Conservation (phyloP, 2,888 invertebrate genomes). For the Drosophila emarginata region DNA sequence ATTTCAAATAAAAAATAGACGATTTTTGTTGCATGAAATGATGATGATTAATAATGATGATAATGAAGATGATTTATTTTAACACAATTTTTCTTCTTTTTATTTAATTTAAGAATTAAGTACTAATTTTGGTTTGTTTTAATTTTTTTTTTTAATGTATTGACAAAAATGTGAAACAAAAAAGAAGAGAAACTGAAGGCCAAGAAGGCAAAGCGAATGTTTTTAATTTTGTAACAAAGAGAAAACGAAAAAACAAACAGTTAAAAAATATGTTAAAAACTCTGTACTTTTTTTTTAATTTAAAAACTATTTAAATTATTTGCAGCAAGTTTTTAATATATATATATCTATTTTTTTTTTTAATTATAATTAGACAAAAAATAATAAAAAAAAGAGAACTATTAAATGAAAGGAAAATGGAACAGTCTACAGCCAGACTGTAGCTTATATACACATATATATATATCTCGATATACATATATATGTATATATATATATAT, state of each 20-base stretch:
- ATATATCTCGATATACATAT: conserved; percentile 32
- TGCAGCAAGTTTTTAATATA: not conserved
- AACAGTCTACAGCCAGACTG: conserved; percentile 51
- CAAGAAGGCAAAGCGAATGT: conserved; percentile 50
- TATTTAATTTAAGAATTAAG: conserved; percentile 10
- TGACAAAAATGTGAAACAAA: conserved; percentile 32
- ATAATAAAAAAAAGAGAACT: conserved; percentile 9
- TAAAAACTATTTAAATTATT: conserved; percentile 19
- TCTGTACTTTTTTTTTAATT: conserved; percentile 32
- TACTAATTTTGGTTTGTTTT: not conserved
- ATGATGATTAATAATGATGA: not conserved
- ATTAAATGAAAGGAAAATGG: not conserved
- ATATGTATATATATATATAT: too few species aligned
- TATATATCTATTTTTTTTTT: not conserved
- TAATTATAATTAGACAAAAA: conserved; percentile 15
- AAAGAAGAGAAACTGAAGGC: conserved; percentile 24
- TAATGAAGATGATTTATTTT: conserved; percentile 11
- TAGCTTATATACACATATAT: conserved; percentile 38
- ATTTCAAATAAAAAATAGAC: conserved; percentile 38
- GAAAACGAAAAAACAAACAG: not conserved
- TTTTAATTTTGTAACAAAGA: conserved; percentile 42
- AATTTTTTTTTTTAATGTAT: conserved; percentile 29
- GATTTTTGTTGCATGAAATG: conserved; percentile 55
- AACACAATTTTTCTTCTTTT: conserved; percentile 22
- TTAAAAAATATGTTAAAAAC: not conserved